Base-by-base conservation (phyloP, 2,797 vertebrate genomes). In the Myotis daubentonii region DNA sequence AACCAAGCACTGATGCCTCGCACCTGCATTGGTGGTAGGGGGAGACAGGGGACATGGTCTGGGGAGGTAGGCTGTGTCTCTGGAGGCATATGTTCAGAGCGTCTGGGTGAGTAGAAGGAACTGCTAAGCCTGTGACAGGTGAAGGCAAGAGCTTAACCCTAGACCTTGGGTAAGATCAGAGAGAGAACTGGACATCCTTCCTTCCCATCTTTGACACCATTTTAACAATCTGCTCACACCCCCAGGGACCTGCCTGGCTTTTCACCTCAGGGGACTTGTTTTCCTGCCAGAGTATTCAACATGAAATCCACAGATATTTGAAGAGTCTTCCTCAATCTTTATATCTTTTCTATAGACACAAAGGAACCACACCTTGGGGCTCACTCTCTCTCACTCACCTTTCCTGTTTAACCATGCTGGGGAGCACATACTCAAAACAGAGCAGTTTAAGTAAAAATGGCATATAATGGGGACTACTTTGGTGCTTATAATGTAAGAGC, bases 281-380 rank as follows among this genome's bases (percentile, higher is more conserved):
- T 68, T 94, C 36, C 41, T 94, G 91, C 89, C 93, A 89, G 76
- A 96, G 78, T 51, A 92, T 95, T 82, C 91, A 87, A 76, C 47
- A 60, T 94, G 94, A 97, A 87, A 93, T 38, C 87, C 95, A 92
- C 0, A 91, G 96, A 94, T 94, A 91, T 91, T 89, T 91, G 89
- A 95, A 94, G 95, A 66, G 71, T 84, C 91, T 95, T 91, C 96
- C 90, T 93, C 86, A 75, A 94, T 95, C 60, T 1, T 76, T 91
- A 3, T 1, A 33, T 78, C 75, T 95, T 95, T 89, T 87, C 83
- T 60, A 68, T 72, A 95, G 55, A 94, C 83, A 95, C 38, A 82
- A 92, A 95, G 53, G 79, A 93, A 87, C 92, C 75, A 74, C 55
- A 20, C 30, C 72, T 89, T 25, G 3, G 86, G 87, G 72, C 60